These are phyloP conservation scores for Macrophya annulata DNA, from an alignment of 2,888 invertebrate genomes.

Conservation along the genomic window DNA sequence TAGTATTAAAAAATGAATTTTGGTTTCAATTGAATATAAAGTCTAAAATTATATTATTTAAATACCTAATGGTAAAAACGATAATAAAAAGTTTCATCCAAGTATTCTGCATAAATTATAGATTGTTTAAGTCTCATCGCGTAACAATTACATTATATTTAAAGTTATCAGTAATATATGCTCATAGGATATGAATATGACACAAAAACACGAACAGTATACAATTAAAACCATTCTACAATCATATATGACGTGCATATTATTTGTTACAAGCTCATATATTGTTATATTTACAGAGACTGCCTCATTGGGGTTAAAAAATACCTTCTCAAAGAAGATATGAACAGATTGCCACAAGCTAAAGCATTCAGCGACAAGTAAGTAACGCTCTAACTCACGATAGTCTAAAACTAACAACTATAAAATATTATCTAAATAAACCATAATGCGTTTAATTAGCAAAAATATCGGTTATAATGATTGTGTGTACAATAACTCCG, in stretches of 20 bases:
- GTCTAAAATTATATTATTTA: neutral
- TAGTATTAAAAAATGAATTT: too few species aligned
- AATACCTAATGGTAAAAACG: neutral
- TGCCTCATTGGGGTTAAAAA: conserved; percentile 84
- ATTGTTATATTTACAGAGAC: conserved; percentile 69
- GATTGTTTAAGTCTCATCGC: neutral
- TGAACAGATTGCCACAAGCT: conserved; percentile 82
- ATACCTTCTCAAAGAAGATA: conserved; percentile 86
- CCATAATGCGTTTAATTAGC: neutral
- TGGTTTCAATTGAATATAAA: too few species aligned
- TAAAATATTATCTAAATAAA: neutral
- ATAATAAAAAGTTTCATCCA: neutral
- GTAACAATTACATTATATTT: neutral
- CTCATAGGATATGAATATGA: neutral
- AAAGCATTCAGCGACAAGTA: conserved; percentile 82
- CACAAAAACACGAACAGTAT: neutral
- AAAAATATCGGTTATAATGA: neutral
- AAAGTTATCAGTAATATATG: neutral
- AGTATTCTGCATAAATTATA: neutral
- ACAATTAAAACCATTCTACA: neutral
- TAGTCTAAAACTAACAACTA: neutral
- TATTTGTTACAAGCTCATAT: neutral
- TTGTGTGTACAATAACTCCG: neutral
- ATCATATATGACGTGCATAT: neutral
- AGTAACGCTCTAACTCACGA: conserved; percentile 54